phyloP scores from a whole-genome alignment of 2,888 invertebrate genomes.

The Chromoteleia sp. region DNA sequence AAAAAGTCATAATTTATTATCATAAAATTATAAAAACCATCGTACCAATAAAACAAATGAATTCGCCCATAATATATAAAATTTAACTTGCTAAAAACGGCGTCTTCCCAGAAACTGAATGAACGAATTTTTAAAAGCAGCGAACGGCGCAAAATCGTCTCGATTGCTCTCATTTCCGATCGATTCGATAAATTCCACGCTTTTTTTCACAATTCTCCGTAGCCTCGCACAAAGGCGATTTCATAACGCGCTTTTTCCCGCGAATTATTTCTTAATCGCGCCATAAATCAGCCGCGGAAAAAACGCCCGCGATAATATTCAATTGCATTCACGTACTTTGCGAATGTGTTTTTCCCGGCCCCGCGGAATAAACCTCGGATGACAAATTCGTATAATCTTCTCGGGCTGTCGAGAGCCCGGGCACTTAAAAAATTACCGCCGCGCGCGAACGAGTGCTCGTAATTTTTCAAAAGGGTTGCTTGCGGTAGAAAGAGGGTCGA shows the following conservation, averaged over 20 bases:
- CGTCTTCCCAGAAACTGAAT: neutral
- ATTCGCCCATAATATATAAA: neutral
- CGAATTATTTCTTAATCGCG: conserved; percentile 59
- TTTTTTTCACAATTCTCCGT: conserved; percentile 21
- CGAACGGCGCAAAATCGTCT: conserved; percentile 44
- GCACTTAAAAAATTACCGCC: conserved; percentile 53
- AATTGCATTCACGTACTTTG: conserved; percentile 57
- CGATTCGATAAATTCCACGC: conserved; percentile 39
- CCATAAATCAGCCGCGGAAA: conserved; percentile 51
- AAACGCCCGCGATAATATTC: conserved; percentile 51
- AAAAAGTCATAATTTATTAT: too few species aligned
- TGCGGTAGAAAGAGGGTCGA: neutral
- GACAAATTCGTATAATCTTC: conserved; percentile 66
- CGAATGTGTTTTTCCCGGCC: conserved; percentile 34
- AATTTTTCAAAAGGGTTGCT: conserved; percentile 57
- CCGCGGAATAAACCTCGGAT: conserved; percentile 47
- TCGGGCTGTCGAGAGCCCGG: conserved; percentile 40
- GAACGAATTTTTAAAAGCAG: conserved; percentile 3
- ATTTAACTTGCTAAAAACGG: neutral
- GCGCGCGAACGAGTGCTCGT: conserved; percentile 39
- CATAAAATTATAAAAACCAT: too few species aligned
- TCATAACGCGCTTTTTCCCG: conserved; percentile 51
- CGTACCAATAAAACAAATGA: too few species aligned
- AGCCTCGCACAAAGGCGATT: conserved; percentile 34
- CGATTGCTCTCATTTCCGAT: conserved; percentile 74